Evolutionary conservation across 2,797 vertebrate species (phyloP).

Genomic region (Liparis tanakae): DNA sequence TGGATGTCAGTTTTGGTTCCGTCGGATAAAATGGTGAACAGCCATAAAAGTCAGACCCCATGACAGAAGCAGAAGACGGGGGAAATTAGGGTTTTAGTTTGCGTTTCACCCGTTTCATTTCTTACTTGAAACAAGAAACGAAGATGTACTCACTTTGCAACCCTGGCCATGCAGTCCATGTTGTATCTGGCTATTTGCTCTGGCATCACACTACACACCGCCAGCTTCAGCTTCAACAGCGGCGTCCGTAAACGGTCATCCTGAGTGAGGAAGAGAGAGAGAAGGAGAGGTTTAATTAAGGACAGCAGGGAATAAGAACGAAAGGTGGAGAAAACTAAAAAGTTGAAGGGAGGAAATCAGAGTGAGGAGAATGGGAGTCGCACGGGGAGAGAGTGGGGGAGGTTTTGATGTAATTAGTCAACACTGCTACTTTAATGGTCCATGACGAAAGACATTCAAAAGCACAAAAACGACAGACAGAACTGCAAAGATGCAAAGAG

Average conservation of each 20-base stretch:
- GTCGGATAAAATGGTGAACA: neutral
- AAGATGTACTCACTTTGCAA: slow-evolving; percentile 86
- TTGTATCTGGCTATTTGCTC: slow-evolving; percentile 94
- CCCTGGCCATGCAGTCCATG: slow-evolving; percentile 91
- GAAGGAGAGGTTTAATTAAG: neutral
- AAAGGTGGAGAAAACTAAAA: neutral
- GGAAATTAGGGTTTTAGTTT: neutral
- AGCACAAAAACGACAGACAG: neutral
- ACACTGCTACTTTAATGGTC: slow-evolving; percentile 44
- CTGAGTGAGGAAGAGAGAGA: slow-evolving; percentile 66
- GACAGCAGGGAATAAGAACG: neutral
- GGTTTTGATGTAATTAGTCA: slow-evolving; percentile 39
- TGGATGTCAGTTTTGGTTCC: neutral
- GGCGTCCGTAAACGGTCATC: slow-evolving; percentile 93
- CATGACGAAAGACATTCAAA: slow-evolving; percentile 50
- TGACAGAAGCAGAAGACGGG: neutral
- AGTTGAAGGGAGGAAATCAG: neutral
- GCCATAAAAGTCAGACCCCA: neutral
- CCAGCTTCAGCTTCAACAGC: slow-evolving; percentile 92
- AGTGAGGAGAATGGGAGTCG: neutral
- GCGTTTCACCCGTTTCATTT: slow-evolving; percentile 56
- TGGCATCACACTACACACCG: slow-evolving; percentile 95
- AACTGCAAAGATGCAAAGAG: neutral
- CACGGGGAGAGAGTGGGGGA: neutral
- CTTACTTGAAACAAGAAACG: slow-evolving; percentile 46